Evolutionary conservation across 2,888 invertebrate genomes (phyloP).

Genomic region (Sussaba pulchella): DNA sequence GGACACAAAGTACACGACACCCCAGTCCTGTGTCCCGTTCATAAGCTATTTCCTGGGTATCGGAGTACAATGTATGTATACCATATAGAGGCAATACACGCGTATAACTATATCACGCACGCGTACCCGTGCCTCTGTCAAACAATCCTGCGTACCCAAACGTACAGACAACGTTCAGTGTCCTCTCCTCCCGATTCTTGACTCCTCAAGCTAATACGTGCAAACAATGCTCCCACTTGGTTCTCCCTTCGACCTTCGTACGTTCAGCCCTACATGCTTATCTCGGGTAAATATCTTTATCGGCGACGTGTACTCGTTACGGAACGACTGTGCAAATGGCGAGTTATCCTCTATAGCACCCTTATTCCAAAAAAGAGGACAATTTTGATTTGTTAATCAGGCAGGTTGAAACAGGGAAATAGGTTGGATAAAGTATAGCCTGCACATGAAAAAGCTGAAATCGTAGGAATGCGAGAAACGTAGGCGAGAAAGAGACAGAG

Average conservation of each 20-base stretch:
- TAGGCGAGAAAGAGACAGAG: no score
- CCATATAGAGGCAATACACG: conserved; percentile 49
- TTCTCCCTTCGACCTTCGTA: conserved; percentile 8
- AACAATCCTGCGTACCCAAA: conserved; percentile 72
- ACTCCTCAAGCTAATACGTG: conserved; percentile 70
- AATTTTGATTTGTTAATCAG: conserved; percentile 72
- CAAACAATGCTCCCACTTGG: conserved; percentile 69
- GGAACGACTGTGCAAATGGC: conserved; percentile 46
- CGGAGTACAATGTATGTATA: conserved; percentile 25
- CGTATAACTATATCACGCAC: conserved; percentile 60
- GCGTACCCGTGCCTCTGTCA: conserved; percentile 59
- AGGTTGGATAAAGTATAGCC: conserved; percentile 47
- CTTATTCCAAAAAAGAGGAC: conserved; percentile 65
- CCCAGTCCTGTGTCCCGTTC: conserved; percentile 13
- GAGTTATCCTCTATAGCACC: conserved; percentile 71
- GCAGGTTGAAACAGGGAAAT: conserved; percentile 38
- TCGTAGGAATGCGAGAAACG: conserved; percentile 32
- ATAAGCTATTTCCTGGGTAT: conserved; percentile 27
- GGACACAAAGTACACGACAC: conserved; percentile 4
- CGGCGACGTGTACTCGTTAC: conserved; percentile 69
- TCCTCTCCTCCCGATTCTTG: conserved; percentile 8
- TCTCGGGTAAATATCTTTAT: conserved; percentile 78
- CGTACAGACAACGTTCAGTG: conserved; percentile 70
- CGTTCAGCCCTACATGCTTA: conserved; percentile 66
- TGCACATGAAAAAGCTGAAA: conserved; percentile 34